Base-by-base conservation (phyloP, 2,888 invertebrate species). In the Eretmocerus hayati region DNA sequence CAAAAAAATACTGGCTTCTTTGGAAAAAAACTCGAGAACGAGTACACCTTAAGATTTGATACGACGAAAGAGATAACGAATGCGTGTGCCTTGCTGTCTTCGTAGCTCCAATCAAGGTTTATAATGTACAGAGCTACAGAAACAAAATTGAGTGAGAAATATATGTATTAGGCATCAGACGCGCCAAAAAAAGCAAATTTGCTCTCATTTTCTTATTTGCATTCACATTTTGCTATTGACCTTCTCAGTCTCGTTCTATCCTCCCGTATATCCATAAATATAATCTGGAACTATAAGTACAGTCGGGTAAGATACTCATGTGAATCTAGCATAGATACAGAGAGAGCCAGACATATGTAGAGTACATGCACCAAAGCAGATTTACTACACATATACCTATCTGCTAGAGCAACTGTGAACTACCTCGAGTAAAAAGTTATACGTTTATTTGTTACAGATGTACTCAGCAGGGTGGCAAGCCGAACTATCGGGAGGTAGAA, bases 401-500 rank as follows among this genome's bases (percentile, higher is more conserved):
- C 3, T 35, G 15, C 4, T 19, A 37, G 20, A 13, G n/a, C 33
- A 11, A 5, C 5, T 37, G 13, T 19, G 9, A n/a, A n/a, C n/a
- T n/a, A n/a, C n/a, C n/a, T n/a, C n/a, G n/a, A 26, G 26, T 11
- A 9, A 6, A 26, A 26, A 26, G 8, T 26, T 11, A 36, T 47
- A 22, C 39, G 9, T 49, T 37, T 47, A 6, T 46, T 15, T 33
- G 13, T 64, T 63, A 56, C 77, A 87, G 87, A 80, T 85, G 85
- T 75, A 80, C 81, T 77, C 83, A 81, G 75, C 79, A 81, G 77
- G 87, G 85, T 77, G 81, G 77, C 67, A 87, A 85, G 78, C 84
- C 87, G 73, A 92, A 92, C 80, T 91, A 89, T 78, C 82, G 93
- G 64, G 90, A 90, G 77, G 90, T 88, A 75, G 93, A 93, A 77